Percentiles rank a stretch among this genome's conserved stretches.
Conservation (phyloP, 2,797 vertebrate species). For the Florisuga fusca region DNA sequence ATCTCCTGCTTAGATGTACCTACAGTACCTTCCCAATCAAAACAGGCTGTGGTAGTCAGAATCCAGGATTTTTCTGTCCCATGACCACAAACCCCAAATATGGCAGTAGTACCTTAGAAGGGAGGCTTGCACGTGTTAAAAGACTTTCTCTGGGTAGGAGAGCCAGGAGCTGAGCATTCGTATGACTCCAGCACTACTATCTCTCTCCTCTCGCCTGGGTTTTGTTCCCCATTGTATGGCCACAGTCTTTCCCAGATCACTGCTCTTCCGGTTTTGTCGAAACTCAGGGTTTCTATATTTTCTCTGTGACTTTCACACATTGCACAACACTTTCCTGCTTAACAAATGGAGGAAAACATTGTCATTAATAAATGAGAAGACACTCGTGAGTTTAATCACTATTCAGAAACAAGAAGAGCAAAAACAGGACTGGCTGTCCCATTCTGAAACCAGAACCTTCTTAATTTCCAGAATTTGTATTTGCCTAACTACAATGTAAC, state of each 20-base stretch:
- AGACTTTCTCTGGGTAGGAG: neutral
- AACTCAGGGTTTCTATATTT: neutral
- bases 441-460: neutral
- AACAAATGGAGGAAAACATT: neutral
- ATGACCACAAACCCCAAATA: neutral
- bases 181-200: neutral
- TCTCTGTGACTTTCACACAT: neutral
- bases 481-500: rapidly evolving
- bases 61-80: neutral
- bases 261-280: slow-evolving; percentile 13
- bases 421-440: neutral
- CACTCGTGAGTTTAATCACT: neutral
- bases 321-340: neutral
- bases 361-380: neutral
- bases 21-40: neutral
- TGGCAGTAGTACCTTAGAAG: neutral
- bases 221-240: neutral
- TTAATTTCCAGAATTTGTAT: neutral
- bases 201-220: neutral
- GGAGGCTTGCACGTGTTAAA: neutral
- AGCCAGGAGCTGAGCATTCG: neutral
- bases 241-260: neutral
- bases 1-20: neutral
- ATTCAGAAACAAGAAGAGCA: neutral
- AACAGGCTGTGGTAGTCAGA: neutral